Conservation (phyloP, 2,797 vertebrate species). For the Poecilia picta region DNA sequence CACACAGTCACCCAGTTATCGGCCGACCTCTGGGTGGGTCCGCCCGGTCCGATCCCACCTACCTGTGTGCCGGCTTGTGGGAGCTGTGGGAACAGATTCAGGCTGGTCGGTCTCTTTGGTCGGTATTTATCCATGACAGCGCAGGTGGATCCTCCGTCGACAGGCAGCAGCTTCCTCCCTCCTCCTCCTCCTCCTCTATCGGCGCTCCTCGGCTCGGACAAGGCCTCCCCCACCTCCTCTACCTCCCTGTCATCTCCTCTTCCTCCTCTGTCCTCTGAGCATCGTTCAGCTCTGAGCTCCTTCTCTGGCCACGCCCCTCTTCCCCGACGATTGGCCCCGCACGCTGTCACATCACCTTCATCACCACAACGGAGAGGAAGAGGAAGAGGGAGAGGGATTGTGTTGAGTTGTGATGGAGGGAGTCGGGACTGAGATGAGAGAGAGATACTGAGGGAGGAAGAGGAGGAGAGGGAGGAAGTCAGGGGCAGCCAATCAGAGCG, state of each 20-base stretch:
- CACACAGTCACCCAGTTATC: conserved; percentile 23
- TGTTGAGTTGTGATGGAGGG: conserved; percentile 43
- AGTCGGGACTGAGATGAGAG: conserved; percentile 40
- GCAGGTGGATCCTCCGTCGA: conserved; percentile 61
- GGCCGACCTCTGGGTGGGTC: conserved; percentile 30
- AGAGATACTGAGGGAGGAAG: conserved; percentile 18
- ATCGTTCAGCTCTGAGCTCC: conserved; percentile 90
- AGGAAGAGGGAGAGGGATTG: conserved; percentile 30
- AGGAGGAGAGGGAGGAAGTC: conserved; percentile 23
- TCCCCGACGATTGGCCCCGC: conserved; percentile 74
- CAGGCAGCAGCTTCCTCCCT: conserved; percentile 58
- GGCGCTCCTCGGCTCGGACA: conserved; percentile 52
- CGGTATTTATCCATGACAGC: conserved; percentile 90
- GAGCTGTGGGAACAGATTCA: conserved; percentile 93
- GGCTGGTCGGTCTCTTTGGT: conserved; percentile 94
- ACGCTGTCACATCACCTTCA: conserved; percentile 80
- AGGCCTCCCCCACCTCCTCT: conserved; percentile 77
- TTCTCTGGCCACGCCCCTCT: conserved; percentile 79
- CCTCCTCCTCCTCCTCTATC: conserved; percentile 48
- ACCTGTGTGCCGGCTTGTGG: conserved; percentile 92
- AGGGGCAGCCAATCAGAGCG: conserved; percentile 71
- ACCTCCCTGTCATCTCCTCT: conserved; percentile 68
- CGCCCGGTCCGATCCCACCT: conserved; percentile 33
- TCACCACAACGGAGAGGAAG: conserved; percentile 42
- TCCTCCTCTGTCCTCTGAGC: conserved; percentile 81